Evolutionary conservation across 2,113 vertebrate species (phyloP).

Genomic region (Pogonocichla stellata): DNA sequence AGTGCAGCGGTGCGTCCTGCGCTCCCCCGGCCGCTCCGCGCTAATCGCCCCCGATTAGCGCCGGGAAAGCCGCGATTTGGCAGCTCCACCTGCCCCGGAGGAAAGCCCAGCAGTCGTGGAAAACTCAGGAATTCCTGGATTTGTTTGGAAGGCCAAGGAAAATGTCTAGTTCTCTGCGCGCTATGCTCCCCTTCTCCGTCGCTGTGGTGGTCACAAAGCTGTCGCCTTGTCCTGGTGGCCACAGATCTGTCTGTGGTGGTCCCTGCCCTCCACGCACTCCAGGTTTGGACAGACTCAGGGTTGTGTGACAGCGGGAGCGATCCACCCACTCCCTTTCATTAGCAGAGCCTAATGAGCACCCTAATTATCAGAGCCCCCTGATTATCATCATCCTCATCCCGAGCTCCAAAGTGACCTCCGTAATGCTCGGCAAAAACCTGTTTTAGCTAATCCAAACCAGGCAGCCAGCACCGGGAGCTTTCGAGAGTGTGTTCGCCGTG

Average conservation of each 20-base stretch:
- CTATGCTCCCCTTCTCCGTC: fast-evolving
- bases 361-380: background rate
- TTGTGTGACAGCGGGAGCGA: fast-evolving
- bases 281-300: background rate
- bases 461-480: background rate
- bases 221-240: background rate
- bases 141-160: background rate
- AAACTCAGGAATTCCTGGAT: constrained; percentile 11
- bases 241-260: background rate
- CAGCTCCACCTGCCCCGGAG: background rate
- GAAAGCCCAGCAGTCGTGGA: background rate
- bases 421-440: background rate
- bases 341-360: fast-evolving
- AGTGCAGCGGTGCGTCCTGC: background rate
- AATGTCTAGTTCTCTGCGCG: background rate
- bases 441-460: background rate
- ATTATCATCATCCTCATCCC: background rate
- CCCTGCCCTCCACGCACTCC: fast-evolving
- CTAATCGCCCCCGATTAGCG: background rate
- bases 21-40: background rate
- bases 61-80: background rate
- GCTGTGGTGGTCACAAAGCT: background rate
- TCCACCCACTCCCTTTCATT: background rate
- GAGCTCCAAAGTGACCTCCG: background rate
- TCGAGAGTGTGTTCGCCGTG: background rate